Percentiles rank a stretch among this genome's conserved stretches.
These are phyloP conservation scores for Ophonus ardosiacus DNA, from an alignment of 2,888 invertebrate genomes.

Conservation along the genomic window DNA sequence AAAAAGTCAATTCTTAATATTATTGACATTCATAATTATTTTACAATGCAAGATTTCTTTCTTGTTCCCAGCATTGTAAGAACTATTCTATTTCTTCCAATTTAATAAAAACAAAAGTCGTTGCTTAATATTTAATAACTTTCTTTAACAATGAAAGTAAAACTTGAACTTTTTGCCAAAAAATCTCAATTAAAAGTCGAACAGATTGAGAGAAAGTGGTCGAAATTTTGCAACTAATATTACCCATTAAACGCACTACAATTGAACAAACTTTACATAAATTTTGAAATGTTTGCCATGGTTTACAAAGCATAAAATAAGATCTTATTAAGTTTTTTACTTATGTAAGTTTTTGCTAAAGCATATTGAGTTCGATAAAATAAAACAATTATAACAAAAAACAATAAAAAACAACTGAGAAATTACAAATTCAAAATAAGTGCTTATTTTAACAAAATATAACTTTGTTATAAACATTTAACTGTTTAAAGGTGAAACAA, in stretches of 20 bases:
- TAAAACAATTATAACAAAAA: neutral
- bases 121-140: conserved; percentile 43
- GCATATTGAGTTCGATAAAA: neutral
- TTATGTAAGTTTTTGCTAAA: neutral
- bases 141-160: conserved; percentile 41
- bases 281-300: neutral
- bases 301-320: neutral
- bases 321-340: neutral
- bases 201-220: conserved; percentile 18
- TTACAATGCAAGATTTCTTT: neutral
- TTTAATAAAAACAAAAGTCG: conserved; percentile 28
- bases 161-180: conserved; percentile 17
- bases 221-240: conserved; percentile 34
- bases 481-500: too few relatives aligned
- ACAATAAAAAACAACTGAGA: too few relatives aligned
- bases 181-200: conserved; percentile 33
- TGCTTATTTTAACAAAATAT: too few relatives aligned
- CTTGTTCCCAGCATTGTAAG: neutral
- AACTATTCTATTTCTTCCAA: conserved; percentile 15
- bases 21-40: neutral
- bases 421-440: too few relatives aligned
- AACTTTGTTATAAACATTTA: too few relatives aligned
- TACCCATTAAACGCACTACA: neutral
- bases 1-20: neutral
- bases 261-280: conserved; percentile 10